phyloP scores from a whole-genome alignment of 2,797 vertebrate species.

The Sebastes steindachneri region DNA sequence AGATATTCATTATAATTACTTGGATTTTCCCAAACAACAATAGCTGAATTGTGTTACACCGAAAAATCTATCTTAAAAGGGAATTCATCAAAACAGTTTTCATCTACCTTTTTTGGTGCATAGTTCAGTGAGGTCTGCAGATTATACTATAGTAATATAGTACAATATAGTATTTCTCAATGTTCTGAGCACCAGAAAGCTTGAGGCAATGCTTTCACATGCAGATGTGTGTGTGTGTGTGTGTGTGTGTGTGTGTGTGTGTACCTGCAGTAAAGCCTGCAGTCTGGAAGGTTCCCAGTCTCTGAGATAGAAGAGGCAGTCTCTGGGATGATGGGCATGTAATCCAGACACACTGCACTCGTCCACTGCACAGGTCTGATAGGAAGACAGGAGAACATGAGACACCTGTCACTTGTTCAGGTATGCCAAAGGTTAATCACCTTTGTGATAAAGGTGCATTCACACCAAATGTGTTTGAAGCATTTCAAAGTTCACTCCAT shows the following conservation, averaged over 20 bases:
- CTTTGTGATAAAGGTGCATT: not conserved
- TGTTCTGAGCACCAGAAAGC: too few species aligned
- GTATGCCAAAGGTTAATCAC: not conserved
- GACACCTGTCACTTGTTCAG: not conserved
- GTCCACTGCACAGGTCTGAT: slow-evolving; percentile 86
- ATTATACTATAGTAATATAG: too few species aligned
- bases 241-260: slow-evolving; percentile 4
- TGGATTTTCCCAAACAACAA: not conserved
- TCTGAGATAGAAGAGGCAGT: slow-evolving; percentile 91
- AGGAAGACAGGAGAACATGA: not conserved
- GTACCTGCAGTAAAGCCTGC: slow-evolving; percentile 88
- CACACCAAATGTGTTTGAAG: not conserved
- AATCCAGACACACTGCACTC: slow-evolving; percentile 90
- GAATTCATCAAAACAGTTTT: not conserved
- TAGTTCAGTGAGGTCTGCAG: too few species aligned
- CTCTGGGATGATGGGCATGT: slow-evolving; percentile 91
- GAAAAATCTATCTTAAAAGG: not conserved
- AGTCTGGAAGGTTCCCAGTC: slow-evolving; percentile 89
- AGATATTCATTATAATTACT: too few species aligned
- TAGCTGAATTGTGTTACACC: not conserved
- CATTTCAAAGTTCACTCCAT: not conserved
- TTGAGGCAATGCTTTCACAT: not conserved
- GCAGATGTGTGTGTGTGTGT: not conserved
- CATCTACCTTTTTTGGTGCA: too few species aligned
- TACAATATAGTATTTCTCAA: too few species aligned